Base-by-base conservation (phyloP, 2,113 vertebrate species). In the Raja brachyura region DNA sequence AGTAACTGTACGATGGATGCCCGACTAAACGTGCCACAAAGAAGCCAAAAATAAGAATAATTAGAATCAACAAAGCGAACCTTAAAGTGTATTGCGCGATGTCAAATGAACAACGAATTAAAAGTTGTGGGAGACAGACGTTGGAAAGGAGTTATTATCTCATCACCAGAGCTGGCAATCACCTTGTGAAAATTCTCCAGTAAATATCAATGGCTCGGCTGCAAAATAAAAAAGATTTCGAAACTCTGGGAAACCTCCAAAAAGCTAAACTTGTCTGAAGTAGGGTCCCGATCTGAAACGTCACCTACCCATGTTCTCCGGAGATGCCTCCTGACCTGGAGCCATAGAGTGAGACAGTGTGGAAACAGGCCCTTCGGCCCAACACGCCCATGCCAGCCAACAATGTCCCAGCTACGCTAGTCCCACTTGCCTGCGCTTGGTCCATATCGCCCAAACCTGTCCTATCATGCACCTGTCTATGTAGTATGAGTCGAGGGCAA, bases 121-220 rank as follows among this genome's bases (percentile, higher is more conserved):
- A 61, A 86, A 83, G 59, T 63, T 88, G 18, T 88, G 83, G 59
- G 83, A 88, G 28, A 88, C 83, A 86, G 81, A 54, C 83, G 31
- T 31, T 66, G n/a, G 83, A 88, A 88, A 63, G 61, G 14, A 88
- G 59, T 88, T 31, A 63, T 88, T 61, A 88, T 63, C 59, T 31
- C 11, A 63, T 33, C 83, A 88, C 1, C 0, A 9, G n/a, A 16
- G 14, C 11, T 31, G 59, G 83, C 59, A 88, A 63, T 14, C n/a
- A 31, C 59, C 63, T 61, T 66, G 14, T n/a, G 59, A 59, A 63
- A 86, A 31, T 66, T 33, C 83, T 88, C 54, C 28, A 28, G 83
- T 59, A 63, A 88, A 66, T 16, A 66, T 88, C 59, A 66, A n/a
- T 88, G 59, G 28, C 0, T 63, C 59, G 61, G 63, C 59, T 6